Base-by-base conservation (phyloP, 2,797 vertebrate genomes). In the Danio albolineatus region DNA sequence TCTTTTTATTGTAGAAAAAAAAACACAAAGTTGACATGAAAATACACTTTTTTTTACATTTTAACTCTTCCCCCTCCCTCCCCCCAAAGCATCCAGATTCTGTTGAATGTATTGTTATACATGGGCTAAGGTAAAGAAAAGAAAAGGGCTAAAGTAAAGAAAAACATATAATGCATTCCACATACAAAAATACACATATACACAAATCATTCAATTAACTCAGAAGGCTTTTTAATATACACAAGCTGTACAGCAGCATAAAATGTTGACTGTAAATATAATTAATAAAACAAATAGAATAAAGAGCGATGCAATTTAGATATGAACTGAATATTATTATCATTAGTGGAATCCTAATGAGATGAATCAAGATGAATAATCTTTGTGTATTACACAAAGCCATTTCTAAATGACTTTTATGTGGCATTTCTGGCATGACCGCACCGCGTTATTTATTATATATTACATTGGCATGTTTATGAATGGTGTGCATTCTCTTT, bases 371-470 rank as follows among this genome's bases (percentile, higher is more conserved):
- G 44, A 57, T 60, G 28, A 60, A 36, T 6, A 56, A 10, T 49
- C 28, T 28, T 1, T 43, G 8, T 49, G 0, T 19, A 38, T 19
- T 17, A 19, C 38, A 51, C 46, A 54, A 51, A 61, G 36, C 10
- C 3, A 71, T 78, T 78, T 59, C 28, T 14, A 57, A 70, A 61
- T 61, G 7, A 49, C 3, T 21, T 75, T 10, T 54, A 7, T 51
- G 38, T 64, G 38, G 2, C 19, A 43, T 28, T 21, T 43, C 5
- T 66, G 9, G 36, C 36, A 21, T 53, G 60, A 49, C n/a, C 49
- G 12, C 1, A 61, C 48, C 8, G 12, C 39, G 13, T 46, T 73
- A 9, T 38, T 28, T 38, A 10, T 28, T 28, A 28, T 28, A 28
- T 16, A 60, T 48, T 59, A 54, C 21, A 49, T 21, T 7, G 51